A percentile compares a stretch with the other conserved stretches of the same genome.
Evolutionary conservation across 64 coral and sea anemone genomes (phyloP).

Genomic region (Stichodactyla helianthus): DNA sequence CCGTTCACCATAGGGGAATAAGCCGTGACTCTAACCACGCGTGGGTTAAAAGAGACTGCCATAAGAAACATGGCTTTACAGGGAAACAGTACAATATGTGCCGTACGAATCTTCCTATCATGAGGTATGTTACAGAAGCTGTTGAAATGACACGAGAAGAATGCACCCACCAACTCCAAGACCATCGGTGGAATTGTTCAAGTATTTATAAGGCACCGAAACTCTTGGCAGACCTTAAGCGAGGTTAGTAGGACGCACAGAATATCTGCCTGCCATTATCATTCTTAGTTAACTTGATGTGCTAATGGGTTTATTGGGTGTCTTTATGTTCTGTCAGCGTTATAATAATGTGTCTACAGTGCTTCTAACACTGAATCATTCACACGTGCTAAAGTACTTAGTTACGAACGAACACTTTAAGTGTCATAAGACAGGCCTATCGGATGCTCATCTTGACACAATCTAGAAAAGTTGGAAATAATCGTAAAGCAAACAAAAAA

Average conservation of each 20-base stretch:
- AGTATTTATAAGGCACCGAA: slow-evolving; percentile 46
- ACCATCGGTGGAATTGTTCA: slow-evolving; percentile 73
- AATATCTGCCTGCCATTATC: background rate
- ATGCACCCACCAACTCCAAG: slow-evolving; percentile 49
- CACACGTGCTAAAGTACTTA: slow-evolving; percentile 61
- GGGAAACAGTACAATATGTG: slow-evolving; percentile 71
- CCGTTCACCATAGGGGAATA: slow-evolving; percentile 35
- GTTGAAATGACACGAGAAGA: slow-evolving; percentile 52
- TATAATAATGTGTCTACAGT: slow-evolving; percentile 3
- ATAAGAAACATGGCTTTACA: slow-evolving; percentile 36
- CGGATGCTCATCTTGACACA: background rate
- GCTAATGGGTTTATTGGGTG: slow-evolving; percentile 29
- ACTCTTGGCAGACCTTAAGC: slow-evolving; percentile 46
- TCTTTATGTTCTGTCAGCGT: slow-evolving; percentile 9
- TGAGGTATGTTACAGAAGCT: slow-evolving; percentile 74
- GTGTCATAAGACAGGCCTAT: background rate
- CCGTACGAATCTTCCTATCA: slow-evolving; percentile 45
- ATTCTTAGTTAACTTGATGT: background rate
- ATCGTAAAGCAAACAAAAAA: background rate
- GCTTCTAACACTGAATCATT: background rate
- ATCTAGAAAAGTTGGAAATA: background rate
- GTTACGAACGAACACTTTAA: background rate
- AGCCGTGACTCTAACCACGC: slow-evolving; percentile 7
- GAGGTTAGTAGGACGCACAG: slow-evolving; percentile 30
- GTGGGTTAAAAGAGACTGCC: slow-evolving; percentile 63